Base-by-base conservation (phyloP, 2,797 vertebrate species). In the Cyprinodon diabolis region DNA sequence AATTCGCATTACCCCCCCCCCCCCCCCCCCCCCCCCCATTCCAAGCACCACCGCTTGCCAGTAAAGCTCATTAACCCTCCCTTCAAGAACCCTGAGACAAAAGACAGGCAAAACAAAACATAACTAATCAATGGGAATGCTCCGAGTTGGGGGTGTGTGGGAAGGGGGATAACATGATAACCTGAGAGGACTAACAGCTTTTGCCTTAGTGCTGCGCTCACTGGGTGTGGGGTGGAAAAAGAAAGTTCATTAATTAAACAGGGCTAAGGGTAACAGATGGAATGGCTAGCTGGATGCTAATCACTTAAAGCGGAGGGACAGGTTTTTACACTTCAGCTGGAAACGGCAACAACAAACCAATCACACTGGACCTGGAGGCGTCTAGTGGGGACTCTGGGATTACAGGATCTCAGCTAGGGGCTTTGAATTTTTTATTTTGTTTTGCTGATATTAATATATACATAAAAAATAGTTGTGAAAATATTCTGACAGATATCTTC, bases 161-260 rank as follows among this genome's bases (percentile, higher is more conserved):
- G 74, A 66, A 71, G 79, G 66, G 71, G 75, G 60, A 85, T 85
- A 87, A 89, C 91, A 87, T 2, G 96, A 95, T 94, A 96, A 96
- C 95, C 93, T 92, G 92, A 95, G 96, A 96, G 94, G 91, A 90
- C 85, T 84, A 90, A 95, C 93, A 93, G 96, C 95, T 96, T 97
- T 93, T 95, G 83, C 89, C 89, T 90, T 89, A 87, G 91, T 92
- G 91, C 90, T 90, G 87, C 75, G 71, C 83, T 92, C 86, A 84
- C 88, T 92, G 91, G 86, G 92, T 90, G 84, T 43, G 25, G 90
- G 91, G 87, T 77, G 84, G 90, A 89, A 93, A 90, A 95, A 96
- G 91, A 91, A 96, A 97, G 96, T 97, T 97, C 95, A 98, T 97
- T 98, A 98, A 98, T 97, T 98, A 97, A 97, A 97, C 95, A 96